Percentiles rank a stretch among this genome's conserved stretches.
phyloP scores from a whole-genome alignment of 2,113 vertebrate species.

The Ciconia boyciana region DNA sequence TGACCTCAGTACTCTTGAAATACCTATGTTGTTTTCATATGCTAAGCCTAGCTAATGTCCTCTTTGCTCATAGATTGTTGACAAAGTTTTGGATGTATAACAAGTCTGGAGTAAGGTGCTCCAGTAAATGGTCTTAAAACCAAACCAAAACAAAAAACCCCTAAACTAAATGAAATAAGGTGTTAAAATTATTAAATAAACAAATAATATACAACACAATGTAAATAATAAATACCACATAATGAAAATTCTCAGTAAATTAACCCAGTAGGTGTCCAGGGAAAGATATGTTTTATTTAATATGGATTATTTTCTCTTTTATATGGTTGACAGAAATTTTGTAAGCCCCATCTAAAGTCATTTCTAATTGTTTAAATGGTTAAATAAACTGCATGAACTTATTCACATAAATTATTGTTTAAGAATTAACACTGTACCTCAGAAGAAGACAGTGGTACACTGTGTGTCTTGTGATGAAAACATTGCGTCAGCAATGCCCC shows the following conservation, averaged over 20 bases:
- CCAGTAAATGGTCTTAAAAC: not conserved
- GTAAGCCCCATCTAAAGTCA: not conserved
- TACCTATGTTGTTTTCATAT: not conserved
- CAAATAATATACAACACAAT: not conserved
- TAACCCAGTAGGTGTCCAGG: not conserved
- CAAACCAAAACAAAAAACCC: not conserved
- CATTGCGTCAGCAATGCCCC: not conserved
- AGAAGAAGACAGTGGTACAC: not conserved
- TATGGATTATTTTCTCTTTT: not conserved
- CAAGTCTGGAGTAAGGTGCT: not conserved
- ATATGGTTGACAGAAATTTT: not conserved
- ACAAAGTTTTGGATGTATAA: not conserved
- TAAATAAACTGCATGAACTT: conserved; percentile 5
- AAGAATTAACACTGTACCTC: not conserved
- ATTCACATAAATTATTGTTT: not conserved
- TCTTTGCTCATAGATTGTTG: not conserved
- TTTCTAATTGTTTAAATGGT: not conserved
- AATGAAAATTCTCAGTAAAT: not conserved
- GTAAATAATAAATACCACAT: not conserved
- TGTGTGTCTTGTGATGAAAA: not conserved
- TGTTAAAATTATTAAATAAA: not conserved
- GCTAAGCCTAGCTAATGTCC: not conserved
- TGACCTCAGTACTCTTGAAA: not conserved
- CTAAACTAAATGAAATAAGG: not conserved
- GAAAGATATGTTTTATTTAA: not conserved